Evolutionary conservation across 2,888 invertebrate genomes (phyloP), one percentile per base, ranked within the genome.

Genomic region (Octonoba sinensis): DNA sequence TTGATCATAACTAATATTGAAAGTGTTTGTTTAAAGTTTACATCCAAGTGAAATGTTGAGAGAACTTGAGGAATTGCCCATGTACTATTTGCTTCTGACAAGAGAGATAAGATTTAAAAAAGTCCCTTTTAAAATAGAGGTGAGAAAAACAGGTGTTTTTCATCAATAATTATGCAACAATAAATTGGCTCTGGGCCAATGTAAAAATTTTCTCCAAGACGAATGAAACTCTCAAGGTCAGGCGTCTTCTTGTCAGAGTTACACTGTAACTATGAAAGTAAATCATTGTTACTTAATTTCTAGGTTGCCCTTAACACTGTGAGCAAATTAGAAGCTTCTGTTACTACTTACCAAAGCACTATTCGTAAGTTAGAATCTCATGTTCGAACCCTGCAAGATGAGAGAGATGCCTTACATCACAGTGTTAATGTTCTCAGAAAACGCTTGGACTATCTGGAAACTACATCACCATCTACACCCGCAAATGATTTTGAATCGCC

Each of bases 341-440:
- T 85, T 16, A 84, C 83, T 8, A 82, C 77, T 11, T 84, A 85
- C 72, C 78, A 84, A 64, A 84, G 83, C 65, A 85, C 85, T 16
- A 79, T 85, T 36, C 84, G 85, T 27, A 78, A 83, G 70, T 56
- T 85, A 12, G 85, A 85, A 57, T 75, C 79, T 18, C 79, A 84
- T 36, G 83, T 85, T 13, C 51, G 83, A 49, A 81, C 84, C 16
- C 74, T 84, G 15, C 83, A 85, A 62, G 85, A 85, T 44, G 85
- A 85, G 75, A 67, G 84, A 36, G 85, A 85, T 76, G 85, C 85
- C 13, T 82, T 85, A 57, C 74, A 85, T n/a, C 85, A 85, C 65
- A 84, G 83, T 22, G 84, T 85, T 2, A 84, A 84, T 47, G 62
- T 83, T 16, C 44, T 85, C 18, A 66, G 85, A 16, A 78, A 83